Conservation (phyloP, 1,140 invertebrate species). For the Drosophila sucinea region DNA sequence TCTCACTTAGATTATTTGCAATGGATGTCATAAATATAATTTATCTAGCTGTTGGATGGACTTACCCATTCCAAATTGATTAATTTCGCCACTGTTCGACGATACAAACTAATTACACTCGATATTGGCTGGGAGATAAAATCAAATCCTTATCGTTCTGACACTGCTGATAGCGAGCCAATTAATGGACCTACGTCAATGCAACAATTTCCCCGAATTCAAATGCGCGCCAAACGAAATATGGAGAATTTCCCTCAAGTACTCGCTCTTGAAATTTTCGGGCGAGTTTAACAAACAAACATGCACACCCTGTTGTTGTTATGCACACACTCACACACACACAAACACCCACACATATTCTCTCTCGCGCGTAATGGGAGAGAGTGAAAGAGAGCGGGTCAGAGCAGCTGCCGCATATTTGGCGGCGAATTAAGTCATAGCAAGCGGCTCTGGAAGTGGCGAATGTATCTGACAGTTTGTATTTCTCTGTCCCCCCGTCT, state of each 20-base stretch:
- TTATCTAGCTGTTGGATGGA: not conserved
- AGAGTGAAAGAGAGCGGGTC: conserved; percentile 1
- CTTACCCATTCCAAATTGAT: not conserved
- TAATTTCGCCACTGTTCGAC: not conserved
- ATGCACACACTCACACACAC: conserved; percentile 11
- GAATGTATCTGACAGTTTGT: conserved; percentile 45
- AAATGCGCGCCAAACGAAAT: conserved; percentile 54
- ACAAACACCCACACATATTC: conserved; percentile 14
- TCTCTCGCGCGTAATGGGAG: conserved; percentile 20
- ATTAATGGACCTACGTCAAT: not conserved
- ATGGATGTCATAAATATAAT: not conserved
- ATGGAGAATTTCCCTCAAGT: conserved; percentile 46
- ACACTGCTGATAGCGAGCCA: not conserved
- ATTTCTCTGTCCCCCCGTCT: conserved; percentile 23
- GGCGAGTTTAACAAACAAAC: conserved; percentile 46
- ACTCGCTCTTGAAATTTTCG: conserved; percentile 47
- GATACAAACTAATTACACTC: conserved; percentile 49
- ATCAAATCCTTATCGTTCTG: conserved; percentile 5
- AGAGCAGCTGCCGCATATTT: conserved; percentile 54
- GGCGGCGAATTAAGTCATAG: conserved; percentile 40
- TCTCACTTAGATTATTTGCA: not conserved
- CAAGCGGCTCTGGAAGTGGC: conserved; percentile 28
- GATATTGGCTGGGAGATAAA: conserved; percentile 40
- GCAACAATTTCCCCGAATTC: conserved; percentile 37
- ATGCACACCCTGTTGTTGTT: conserved; percentile 17